Evolutionary conservation across 2,888 invertebrate species (phyloP).

Genomic region (Agapetus fuscipes): DNA sequence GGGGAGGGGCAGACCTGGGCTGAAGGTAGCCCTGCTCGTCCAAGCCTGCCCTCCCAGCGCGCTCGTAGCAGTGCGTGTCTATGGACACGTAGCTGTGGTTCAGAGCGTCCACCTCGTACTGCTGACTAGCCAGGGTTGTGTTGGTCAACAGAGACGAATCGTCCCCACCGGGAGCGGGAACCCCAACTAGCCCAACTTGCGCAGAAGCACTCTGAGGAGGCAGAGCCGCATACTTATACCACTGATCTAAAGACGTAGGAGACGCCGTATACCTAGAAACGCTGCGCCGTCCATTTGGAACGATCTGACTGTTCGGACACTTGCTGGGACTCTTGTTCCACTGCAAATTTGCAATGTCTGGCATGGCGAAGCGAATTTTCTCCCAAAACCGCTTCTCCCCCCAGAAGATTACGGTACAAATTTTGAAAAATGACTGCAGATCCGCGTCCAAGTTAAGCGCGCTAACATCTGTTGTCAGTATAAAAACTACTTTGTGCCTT

Average conservation of each 20-base stretch:
- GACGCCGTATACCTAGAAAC: slow-evolving; percentile 61
- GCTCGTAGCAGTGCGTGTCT: slow-evolving; percentile 47
- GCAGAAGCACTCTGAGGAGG: slow-evolving; percentile 29
- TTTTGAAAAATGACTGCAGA: slow-evolving; percentile 60
- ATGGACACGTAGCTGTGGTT: slow-evolving; percentile 62
- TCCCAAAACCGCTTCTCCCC: slow-evolving; percentile 86
- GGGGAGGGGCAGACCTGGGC: slow-evolving; percentile 31
- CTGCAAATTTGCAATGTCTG: slow-evolving; percentile 57
- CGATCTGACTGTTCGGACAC: slow-evolving; percentile 43
- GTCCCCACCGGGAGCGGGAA: slow-evolving; percentile 43
- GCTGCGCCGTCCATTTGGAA: slow-evolving; percentile 49
- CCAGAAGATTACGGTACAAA: slow-evolving; percentile 64
- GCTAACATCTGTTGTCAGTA: slow-evolving; percentile 55
- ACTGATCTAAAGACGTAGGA: slow-evolving; percentile 60
- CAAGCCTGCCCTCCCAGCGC: slow-evolving; percentile 38
- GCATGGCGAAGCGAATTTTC: slow-evolving; percentile 73
- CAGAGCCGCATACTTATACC: slow-evolving; percentile 59
- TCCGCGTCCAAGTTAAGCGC: slow-evolving; percentile 66
- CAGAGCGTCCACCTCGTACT: slow-evolving; percentile 53
- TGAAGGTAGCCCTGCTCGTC: slow-evolving; percentile 46
- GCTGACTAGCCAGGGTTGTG: slow-evolving; percentile 52
- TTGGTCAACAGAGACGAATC: slow-evolving; percentile 51
- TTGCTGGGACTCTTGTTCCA: slow-evolving; percentile 47
- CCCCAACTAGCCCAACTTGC: slow-evolving; percentile 14
- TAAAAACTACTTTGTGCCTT: slow-evolving; percentile 49